Conservation (phyloP, 2,888 invertebrate genomes). For the Tridacna crocea region DNA sequence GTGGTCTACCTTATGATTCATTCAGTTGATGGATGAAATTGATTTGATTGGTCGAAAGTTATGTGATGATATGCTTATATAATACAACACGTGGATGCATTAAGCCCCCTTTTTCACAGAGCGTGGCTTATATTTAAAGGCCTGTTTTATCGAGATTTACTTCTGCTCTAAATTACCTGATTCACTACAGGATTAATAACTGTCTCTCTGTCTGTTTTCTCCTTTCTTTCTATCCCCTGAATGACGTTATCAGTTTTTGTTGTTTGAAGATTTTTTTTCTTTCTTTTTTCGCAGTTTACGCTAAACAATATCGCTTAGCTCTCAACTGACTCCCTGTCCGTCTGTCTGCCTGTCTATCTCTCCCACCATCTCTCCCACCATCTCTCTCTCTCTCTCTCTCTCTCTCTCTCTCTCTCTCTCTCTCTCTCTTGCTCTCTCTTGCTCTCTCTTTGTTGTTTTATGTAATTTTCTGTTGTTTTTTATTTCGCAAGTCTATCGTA, state of each 20-base stretch:
- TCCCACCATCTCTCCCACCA: background rate
- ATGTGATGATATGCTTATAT: no score
- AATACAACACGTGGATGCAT: no score
- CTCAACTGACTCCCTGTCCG: background rate
- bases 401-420: conserved; percentile 24
- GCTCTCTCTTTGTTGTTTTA: background rate
- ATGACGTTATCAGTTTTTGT: background rate
- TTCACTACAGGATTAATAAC: background rate
- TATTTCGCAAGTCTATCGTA: background rate
- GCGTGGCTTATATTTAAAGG: no score
- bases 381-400: conserved; percentile 25
- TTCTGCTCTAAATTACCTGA: no score
- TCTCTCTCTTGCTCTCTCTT: conserved; percentile 16
- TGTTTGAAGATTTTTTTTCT: no score
- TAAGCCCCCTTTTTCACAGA: no score
- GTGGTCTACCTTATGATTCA: no score
- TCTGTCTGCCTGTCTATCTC: conserved; percentile 1
- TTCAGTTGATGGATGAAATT: no score
- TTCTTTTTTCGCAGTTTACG: no score
- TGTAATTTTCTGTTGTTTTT: background rate
- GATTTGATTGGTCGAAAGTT: no score
- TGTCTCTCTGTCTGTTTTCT: background rate
- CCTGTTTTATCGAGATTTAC: no score
- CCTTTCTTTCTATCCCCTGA: background rate
- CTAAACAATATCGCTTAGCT: background rate